These are phyloP conservation scores for Zhengitettix transpicula DNA, from an alignment of 2,888 invertebrate species.

Conservation along the genomic window DNA sequence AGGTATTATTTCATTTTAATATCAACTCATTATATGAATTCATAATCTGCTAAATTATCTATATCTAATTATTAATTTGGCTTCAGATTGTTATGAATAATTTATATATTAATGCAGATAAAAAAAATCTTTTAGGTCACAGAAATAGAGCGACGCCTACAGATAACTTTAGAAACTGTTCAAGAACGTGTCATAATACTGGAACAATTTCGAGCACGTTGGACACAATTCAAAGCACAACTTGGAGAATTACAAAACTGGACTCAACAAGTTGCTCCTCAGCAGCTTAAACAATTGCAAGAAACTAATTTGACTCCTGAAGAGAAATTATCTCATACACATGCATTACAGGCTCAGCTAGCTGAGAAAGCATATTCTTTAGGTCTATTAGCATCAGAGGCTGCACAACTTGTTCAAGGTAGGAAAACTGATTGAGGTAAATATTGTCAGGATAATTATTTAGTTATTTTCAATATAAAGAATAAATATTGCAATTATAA, in stretches of 20 bases:
- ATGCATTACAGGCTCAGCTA: constrained; percentile 57
- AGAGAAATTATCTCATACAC: constrained; percentile 60
- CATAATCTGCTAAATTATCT: no score
- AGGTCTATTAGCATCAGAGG: constrained; percentile 57
- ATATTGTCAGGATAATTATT: no score
- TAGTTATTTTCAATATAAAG: no score
- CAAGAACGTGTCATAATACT: constrained; percentile 62
- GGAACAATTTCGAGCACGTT: constrained; percentile 65
- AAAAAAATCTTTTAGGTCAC: constrained; percentile 28
- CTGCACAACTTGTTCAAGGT: constrained; percentile 44
- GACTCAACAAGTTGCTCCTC: constrained; percentile 64
- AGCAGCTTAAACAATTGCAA: constrained; percentile 52
- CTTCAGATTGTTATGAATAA: no score
- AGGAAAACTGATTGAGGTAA: background rate
- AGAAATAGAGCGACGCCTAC: constrained; percentile 57
- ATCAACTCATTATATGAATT: background rate
- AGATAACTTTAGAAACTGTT: constrained; percentile 60
- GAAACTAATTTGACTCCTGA: constrained; percentile 68
- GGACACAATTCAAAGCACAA: constrained; percentile 61
- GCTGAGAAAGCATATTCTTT: constrained; percentile 56
- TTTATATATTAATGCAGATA: background rate
- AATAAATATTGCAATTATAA: no score
- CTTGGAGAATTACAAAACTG: constrained; percentile 62
- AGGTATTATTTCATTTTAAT: constrained; percentile 24
- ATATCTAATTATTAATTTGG: no score